A percentile compares a stretch with the other conserved stretches of the same genome.
Evolutionary conservation across 2,888 invertebrate species (phyloP).

Genomic region (Amblyteles armatorius): DNA sequence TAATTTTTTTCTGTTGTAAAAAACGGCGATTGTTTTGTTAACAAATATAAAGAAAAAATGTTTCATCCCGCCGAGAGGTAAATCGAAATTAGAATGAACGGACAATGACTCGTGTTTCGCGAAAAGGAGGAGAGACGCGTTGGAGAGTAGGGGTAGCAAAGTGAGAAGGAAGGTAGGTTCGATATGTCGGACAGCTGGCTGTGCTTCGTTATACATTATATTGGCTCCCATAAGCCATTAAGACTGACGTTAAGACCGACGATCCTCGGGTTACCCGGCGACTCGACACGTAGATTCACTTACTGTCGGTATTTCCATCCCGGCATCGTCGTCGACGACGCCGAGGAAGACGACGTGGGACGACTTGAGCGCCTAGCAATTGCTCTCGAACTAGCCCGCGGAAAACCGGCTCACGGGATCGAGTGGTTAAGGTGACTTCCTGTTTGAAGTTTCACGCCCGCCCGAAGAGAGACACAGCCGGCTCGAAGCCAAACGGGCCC

Average conservation of each 20-base stretch:
- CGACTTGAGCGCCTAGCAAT: slow-evolving; percentile 51
- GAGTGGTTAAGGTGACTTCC: slow-evolving; percentile 70
- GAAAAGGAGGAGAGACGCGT: background rate
- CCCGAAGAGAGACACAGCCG: slow-evolving; percentile 63
- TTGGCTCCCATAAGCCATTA: slow-evolving; percentile 77
- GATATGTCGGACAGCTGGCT: slow-evolving; percentile 76
- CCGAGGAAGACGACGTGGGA: slow-evolving; percentile 48
- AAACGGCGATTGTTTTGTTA: background rate
- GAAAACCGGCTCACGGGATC: slow-evolving; percentile 63
- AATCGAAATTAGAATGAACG: slow-evolving; percentile 58
- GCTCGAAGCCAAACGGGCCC: slow-evolving; percentile 63
- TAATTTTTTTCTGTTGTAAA: background rate
- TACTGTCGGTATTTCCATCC: slow-evolving; percentile 73
- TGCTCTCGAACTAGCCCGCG: slow-evolving; percentile 63
- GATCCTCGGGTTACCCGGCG: slow-evolving; percentile 72
- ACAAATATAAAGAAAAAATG: background rate
- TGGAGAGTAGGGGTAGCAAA: slow-evolving; percentile 21
- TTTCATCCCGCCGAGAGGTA: slow-evolving; percentile 4
- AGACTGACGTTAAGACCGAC: slow-evolving; percentile 74
- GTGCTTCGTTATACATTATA: slow-evolving; percentile 78
- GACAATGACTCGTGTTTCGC: slow-evolving; percentile 68
- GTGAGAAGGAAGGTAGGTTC: slow-evolving; percentile 68
- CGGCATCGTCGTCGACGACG: slow-evolving; percentile 56
- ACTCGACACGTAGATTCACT: slow-evolving; percentile 73
- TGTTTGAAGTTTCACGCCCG: slow-evolving; percentile 72